phyloP scores from a whole-genome alignment of 1,140 invertebrate genomes.

The Frieseomelitta varia region DNA sequence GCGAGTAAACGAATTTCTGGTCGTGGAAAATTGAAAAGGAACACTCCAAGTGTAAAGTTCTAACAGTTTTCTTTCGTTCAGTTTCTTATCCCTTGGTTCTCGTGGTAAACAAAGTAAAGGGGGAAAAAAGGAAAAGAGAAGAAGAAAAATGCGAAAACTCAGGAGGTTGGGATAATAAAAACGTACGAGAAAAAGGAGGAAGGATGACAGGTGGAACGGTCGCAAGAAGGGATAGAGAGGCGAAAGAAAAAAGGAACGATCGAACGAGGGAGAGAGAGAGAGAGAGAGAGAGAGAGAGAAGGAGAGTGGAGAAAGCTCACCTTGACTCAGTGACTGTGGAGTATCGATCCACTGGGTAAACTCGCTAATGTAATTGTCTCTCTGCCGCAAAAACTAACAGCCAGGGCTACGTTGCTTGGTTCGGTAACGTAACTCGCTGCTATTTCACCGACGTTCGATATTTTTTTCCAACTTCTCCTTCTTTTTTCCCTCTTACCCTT shows the following conservation, averaged over 20 bases:
- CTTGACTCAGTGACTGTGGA: slow-evolving; percentile 57
- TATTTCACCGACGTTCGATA: slow-evolving; percentile 3
- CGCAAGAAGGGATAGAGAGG: background rate
- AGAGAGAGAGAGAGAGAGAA: slow-evolving; percentile 3
- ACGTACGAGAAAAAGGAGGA: background rate
- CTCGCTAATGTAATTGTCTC: slow-evolving; percentile 58
- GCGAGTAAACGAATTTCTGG: too few relatives aligned
- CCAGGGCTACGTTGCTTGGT: background rate
- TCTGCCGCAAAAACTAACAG: slow-evolving; percentile 50
- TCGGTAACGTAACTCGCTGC: slow-evolving; percentile 3
- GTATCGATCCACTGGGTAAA: slow-evolving; percentile 56
- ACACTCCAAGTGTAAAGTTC: too few relatives aligned
- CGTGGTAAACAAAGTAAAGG: background rate
- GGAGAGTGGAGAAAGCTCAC: slow-evolving; percentile 38
- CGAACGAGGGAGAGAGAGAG: background rate
- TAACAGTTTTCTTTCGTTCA: background rate
- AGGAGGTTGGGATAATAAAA: background rate
- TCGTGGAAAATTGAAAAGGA: too few relatives aligned
- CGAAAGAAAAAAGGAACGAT: background rate
- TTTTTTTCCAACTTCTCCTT: background rate
- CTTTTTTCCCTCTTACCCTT: too few relatives aligned
- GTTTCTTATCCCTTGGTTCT: background rate
- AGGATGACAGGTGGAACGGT: background rate
- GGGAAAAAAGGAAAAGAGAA: background rate
- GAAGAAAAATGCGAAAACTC: background rate